Conservation (phyloP, 2,113 vertebrate genomes). For the Clinocottus analis region DNA sequence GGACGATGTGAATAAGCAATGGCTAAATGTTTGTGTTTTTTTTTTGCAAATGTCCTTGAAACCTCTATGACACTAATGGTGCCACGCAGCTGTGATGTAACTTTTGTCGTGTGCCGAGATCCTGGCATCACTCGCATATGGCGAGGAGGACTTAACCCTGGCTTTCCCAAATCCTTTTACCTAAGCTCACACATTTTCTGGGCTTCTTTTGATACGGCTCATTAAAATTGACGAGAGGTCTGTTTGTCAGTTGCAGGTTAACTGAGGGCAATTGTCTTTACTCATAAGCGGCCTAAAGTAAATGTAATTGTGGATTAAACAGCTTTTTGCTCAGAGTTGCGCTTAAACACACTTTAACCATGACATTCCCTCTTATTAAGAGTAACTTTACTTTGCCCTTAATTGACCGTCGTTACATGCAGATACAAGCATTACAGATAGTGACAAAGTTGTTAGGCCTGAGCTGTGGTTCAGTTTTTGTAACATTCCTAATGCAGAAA, state of each 20-base stretch:
- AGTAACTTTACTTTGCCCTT: slow-evolving; percentile 46
- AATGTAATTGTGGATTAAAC: slow-evolving; percentile 51
- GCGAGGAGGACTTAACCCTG: slow-evolving; percentile 32
- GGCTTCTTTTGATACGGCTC: slow-evolving; percentile 50
- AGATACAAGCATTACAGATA: slow-evolving; percentile 64
- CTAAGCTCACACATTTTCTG: slow-evolving; percentile 19
- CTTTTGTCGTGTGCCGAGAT: slow-evolving; percentile 33
- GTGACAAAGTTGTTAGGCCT: slow-evolving; percentile 65
- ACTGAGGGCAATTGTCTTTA: slow-evolving; percentile 33
- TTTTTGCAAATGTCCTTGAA: slow-evolving; percentile 35
- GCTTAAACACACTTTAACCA: slow-evolving; percentile 15
- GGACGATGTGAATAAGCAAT: slow-evolving; percentile 50
- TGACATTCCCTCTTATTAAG: slow-evolving; percentile 49
- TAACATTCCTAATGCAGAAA: slow-evolving; percentile 72
- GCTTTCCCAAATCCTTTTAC: slow-evolving; percentile 47
- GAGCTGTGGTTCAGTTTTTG: slow-evolving; percentile 65
- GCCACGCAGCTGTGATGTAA: slow-evolving; percentile 48
- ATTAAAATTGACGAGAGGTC: slow-evolving; percentile 34
- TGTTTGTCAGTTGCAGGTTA: slow-evolving; percentile 18
- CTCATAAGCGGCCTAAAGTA: slow-evolving; percentile 25
- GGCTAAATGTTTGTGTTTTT: slow-evolving; percentile 7
- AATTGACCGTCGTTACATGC: slow-evolving; percentile 68
- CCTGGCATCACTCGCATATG: slow-evolving; percentile 38
- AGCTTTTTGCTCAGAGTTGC: slow-evolving; percentile 40
- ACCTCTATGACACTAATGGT: slow-evolving; percentile 40